Evolutionary conservation across 2,888 invertebrate species (phyloP).

Genomic region (Spodoptera littoralis): DNA sequence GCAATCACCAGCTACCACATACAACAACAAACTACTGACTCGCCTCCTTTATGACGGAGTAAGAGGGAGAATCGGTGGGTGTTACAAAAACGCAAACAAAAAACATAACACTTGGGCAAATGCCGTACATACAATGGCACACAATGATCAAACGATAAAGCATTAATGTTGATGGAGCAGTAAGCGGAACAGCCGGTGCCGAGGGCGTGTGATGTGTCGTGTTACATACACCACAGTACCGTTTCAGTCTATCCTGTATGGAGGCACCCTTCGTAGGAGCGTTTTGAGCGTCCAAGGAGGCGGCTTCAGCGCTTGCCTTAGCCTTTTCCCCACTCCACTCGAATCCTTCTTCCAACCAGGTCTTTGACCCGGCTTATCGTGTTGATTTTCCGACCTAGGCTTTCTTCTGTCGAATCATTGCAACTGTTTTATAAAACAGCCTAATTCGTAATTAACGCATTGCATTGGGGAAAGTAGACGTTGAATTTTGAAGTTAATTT

Average conservation of each 20-base stretch:
- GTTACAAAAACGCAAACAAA: slow-evolving; percentile 13
- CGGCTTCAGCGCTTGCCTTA: slow-evolving; percentile 78
- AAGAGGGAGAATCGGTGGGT: slow-evolving; percentile 3
- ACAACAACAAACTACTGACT: slow-evolving; percentile 17
- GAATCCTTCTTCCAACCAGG: slow-evolving; percentile 78
- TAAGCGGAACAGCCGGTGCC: slow-evolving; percentile 51
- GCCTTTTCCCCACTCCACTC: slow-evolving; percentile 76
- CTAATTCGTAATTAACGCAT: slow-evolving; percentile 46
- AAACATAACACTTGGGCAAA: slow-evolving; percentile 4
- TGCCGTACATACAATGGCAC: slow-evolving; percentile 7
- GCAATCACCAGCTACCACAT: slow-evolving; percentile 7
- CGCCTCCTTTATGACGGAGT: slow-evolving; percentile 1
- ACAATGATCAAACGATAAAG: slow-evolving; percentile 47
- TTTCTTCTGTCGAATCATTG: slow-evolving; percentile 82
- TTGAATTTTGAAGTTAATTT: slow-evolving; percentile 31
- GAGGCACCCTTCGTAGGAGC: slow-evolving; percentile 60
- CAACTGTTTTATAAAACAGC: slow-evolving; percentile 57
- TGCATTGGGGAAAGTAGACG: slow-evolving; percentile 49
- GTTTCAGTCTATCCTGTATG: slow-evolving; percentile 82
- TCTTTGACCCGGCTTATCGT: slow-evolving; percentile 63
- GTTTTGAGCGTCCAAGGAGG: slow-evolving; percentile 71
- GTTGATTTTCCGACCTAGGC: slow-evolving; percentile 76
- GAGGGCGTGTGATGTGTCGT: slow-evolving; percentile 42
- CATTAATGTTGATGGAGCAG: slow-evolving; percentile 55
- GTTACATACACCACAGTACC: slow-evolving; percentile 71